Base-by-base conservation (phyloP, 2,888 invertebrate species). In the Caenorhabditis wallacei region DNA sequence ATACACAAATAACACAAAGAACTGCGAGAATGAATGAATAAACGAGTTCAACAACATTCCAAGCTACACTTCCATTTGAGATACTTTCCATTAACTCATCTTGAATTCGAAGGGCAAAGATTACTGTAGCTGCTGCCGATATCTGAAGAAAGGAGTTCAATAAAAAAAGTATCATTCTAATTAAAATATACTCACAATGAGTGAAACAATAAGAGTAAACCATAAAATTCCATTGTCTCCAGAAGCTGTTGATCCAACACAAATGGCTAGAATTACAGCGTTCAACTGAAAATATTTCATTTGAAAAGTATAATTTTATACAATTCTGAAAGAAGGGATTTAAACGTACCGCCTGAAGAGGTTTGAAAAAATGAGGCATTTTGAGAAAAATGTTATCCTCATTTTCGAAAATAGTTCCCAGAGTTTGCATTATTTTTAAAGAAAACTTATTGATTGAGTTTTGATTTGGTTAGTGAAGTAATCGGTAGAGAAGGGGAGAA, bases 351-450 rank as follows among this genome's bases (percentile, higher is more conserved):
- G 89, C 84, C 78, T 91, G 91, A 11, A 90, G 83, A 0, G 90
- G 90, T 71, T 91, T 91, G 87, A 91, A 91, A 35, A 89, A 82
- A 70, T 91, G 91, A 3, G 91, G 91, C 64, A 87, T 64, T 70
- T 87, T 85, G 40, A 88, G 85, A 56, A 88, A 88, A 26, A 87
- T 54, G 66, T 85, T 87, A 43, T 86, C 83, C 18, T 80, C 75
- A 61, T 71, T 69, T 24, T 84, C 84, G 16, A 84, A 82, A 20
- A 80, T 35, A 26, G 56, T 82, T 4, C 68, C 54, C 7, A 82
- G 40, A 20, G 72, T 57, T 69, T 82, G 82, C 82, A 82, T 82
- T n/a, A n/a, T n/a, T n/a, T 56, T 56, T 56, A 5, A 13, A 2
- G 8, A 30, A 30, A 24, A 20, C 11, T 51, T 64, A 64, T 64